These are phyloP conservation scores for Tanytarsus gracilentus DNA, from an alignment of 2,888 invertebrate species.

Conservation along the genomic window DNA sequence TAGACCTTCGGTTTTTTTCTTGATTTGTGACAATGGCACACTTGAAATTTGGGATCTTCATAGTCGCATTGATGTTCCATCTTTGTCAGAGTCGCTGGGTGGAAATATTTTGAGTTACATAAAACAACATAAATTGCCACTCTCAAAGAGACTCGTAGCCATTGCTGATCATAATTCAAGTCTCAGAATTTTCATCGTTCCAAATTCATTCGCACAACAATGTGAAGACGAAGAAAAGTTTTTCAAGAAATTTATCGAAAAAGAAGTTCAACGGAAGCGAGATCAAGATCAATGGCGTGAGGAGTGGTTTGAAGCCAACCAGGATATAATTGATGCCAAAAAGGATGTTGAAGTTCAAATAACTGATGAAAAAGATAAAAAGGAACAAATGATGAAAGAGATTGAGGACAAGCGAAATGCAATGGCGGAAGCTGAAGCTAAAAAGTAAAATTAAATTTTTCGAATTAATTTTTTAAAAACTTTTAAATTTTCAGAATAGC, in stretches of 20 bases:
- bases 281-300: conserved; percentile 53
- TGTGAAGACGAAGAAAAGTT: conserved; percentile 43
- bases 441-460: conserved; percentile 25
- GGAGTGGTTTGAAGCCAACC: conserved; percentile 46
- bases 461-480: neutral
- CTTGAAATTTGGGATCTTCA: conserved; percentile 76
- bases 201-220: conserved; percentile 47
- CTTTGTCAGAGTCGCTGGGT: conserved; percentile 58
- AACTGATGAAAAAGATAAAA: conserved; percentile 46
- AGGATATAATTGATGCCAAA: conserved; percentile 39
- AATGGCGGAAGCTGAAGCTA: conserved; percentile 33
- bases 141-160: conserved; percentile 53
- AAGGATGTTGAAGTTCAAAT: conserved; percentile 43
- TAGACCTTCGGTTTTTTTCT: conserved; percentile 60
- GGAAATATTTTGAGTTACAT: conserved; percentile 56
- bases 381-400: conserved; percentile 35
- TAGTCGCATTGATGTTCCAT: conserved; percentile 46
- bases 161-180: conserved; percentile 61
- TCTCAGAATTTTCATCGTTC: conserved; percentile 54
- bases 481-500: conserved; percentile 21
- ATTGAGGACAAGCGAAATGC: conserved; percentile 42
- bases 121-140: conserved; percentile 49
- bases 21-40: conserved; percentile 62
- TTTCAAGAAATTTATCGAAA: conserved; percentile 45
- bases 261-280: conserved; percentile 48